Evolutionary conservation across 2,113 vertebrate genomes (phyloP).

Genomic region (Passer montanus): DNA sequence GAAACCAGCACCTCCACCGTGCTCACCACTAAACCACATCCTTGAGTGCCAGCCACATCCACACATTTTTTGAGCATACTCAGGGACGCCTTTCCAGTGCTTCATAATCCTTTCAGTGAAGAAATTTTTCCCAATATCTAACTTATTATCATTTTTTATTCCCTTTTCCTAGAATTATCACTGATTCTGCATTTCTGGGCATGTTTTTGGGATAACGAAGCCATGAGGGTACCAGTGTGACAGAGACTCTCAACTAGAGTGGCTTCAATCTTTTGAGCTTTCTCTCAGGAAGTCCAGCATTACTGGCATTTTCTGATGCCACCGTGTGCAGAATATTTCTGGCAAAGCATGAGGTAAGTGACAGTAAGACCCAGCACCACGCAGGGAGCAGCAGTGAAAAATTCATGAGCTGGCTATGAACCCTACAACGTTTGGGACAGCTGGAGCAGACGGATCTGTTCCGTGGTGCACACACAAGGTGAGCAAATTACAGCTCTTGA

Average conservation of each 20-base stretch:
- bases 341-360: background rate
- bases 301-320: background rate
- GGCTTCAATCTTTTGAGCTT: background rate
- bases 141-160: background rate
- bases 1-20: background rate
- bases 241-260: background rate
- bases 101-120: background rate
- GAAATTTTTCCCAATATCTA: background rate
- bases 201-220: fast-evolving
- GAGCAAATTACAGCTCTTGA: background rate
- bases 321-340: background rate
- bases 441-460: background rate
- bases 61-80: background rate
- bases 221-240: background rate
- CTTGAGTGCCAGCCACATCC: background rate
- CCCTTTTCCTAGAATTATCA: background rate
- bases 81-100: background rate
- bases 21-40: background rate
- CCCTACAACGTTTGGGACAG: background rate
- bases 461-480: background rate
- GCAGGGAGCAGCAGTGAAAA: background rate
- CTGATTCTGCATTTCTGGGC: background rate
- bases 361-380: background rate
- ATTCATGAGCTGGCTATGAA: conserved; percentile 30
- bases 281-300: background rate